A percentile compares a stretch with the other conserved stretches of the same genome.
phyloP scores from a whole-genome alignment of 2,797 vertebrate species.

The Pantherophis alleghaniensis region DNA sequence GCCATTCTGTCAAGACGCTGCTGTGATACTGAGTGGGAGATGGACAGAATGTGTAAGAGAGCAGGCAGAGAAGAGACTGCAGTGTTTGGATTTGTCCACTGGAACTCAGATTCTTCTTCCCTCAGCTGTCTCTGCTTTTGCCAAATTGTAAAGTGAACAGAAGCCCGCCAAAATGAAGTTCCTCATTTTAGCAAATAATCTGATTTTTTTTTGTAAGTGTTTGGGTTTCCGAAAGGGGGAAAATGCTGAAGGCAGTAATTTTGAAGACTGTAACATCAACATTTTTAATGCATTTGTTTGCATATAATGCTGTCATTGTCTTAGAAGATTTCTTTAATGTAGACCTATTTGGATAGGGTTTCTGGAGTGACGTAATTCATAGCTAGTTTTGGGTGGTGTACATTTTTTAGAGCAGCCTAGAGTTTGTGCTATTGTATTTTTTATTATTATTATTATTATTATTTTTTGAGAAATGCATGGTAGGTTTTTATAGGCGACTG shows the following conservation, averaged over 20 bases:
- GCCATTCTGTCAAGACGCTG: slow-evolving; percentile 83
- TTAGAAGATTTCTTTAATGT: slow-evolving; percentile 61
- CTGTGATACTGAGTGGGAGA: slow-evolving; percentile 65
- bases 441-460: no score
- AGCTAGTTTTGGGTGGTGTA: slow-evolving; percentile 48
- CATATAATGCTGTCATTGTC: slow-evolving; percentile 56
- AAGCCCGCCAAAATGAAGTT: slow-evolving; percentile 74
- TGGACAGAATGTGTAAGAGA: slow-evolving; percentile 27
- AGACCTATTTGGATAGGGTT: slow-evolving; percentile 48
- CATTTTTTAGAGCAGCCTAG: slow-evolving; percentile 36
- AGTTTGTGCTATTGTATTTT: slow-evolving; percentile 14
- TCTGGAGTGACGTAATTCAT: slow-evolving; percentile 61
- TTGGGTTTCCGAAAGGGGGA: slow-evolving; percentile 61
- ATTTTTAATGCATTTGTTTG: slow-evolving; percentile 60
- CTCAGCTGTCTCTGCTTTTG: slow-evolving; percentile 63
- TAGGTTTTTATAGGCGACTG: slow-evolving; percentile 15
- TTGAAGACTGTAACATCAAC: slow-evolving; percentile 45
- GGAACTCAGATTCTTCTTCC: slow-evolving; percentile 66
- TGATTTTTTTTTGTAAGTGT: slow-evolving; percentile 62
- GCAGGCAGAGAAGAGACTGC: slow-evolving; percentile 43
- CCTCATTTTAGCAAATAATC: slow-evolving; percentile 77
- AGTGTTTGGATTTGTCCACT: slow-evolving; percentile 52
- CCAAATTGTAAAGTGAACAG: slow-evolving; percentile 71
- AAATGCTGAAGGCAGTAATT: slow-evolving; percentile 52
- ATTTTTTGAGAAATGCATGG: slow-evolving; percentile 33